Base-by-base conservation (phyloP, 1,140 invertebrate species). In the Penaeus chinensis region DNA sequence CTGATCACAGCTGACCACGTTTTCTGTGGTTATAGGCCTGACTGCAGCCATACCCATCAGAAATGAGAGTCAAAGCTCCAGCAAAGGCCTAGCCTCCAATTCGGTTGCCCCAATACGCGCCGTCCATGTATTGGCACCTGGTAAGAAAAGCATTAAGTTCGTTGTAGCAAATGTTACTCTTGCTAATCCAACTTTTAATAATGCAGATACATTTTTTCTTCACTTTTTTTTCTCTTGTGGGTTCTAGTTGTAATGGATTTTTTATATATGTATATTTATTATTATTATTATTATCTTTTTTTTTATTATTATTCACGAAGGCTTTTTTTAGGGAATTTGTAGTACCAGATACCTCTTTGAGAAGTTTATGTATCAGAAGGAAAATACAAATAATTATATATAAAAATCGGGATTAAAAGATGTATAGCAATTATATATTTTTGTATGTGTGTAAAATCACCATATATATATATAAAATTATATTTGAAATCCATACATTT, bases 1-100 rank as follows among this genome's bases (percentile, higher is more conserved):
- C 79, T 63, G 47, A 82, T 3, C 54, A 74, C 71, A 27, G 71
- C 71, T 74, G 71, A 74, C 71, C 71, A 74, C 71, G 24, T 74
- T 74, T 74, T 74, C 71, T 74, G 71, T 74, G 71, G 71, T 85
- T 85, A 85, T 89, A 89, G 88, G 88, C 22, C 78, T 89, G 79
- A 85, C 82, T 81, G 88, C 83, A 61, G 88, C 86, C 80, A 87
- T 87, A 77, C 86, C 66, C 37, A n/a, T 89, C 27, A 84, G 88
- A 85, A 85, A 89, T 76, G 88, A 89, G 19, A 81, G 24, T 65
- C 87, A 82, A 20, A 22, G 76, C 19, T 42, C 88, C 16, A 66
- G 78, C 83, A 89, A 89, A 85, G 54, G 47, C 32, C n/a, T 79
- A n/a, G 77, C 63, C 69, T 78, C 69, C 71, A 87, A 87, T 87